phyloP scores from a whole-genome alignment of 2,797 vertebrate genomes.

The Carduelis carduelis region DNA sequence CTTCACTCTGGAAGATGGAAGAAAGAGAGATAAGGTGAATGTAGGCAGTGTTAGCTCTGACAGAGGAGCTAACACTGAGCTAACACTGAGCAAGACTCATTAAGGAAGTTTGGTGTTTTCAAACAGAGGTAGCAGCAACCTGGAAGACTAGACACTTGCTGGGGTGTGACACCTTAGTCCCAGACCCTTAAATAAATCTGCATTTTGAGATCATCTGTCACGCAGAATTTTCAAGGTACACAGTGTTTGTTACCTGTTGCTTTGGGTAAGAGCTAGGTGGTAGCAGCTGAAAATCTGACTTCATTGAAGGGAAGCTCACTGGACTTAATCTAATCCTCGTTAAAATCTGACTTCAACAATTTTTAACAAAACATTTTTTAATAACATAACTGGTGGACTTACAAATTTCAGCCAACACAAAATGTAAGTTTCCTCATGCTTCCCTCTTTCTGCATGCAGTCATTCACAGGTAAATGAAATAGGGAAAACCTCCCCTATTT shows the following conservation, averaged over 20 bases:
- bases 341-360: background rate
- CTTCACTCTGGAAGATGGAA: background rate
- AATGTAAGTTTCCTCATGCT: background rate
- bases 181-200: background rate
- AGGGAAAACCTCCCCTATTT: background rate
- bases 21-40: background rate
- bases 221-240: background rate
- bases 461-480: background rate
- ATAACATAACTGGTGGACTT: background rate
- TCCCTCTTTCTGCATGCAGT: background rate
- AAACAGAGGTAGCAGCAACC: background rate
- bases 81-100: background rate
- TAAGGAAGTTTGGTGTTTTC: background rate
- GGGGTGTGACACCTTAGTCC: background rate
- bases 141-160: background rate
- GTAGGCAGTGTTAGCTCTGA: fast-evolving
- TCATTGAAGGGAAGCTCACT: background rate
- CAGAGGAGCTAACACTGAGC: background rate
- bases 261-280: background rate
- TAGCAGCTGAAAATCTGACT: background rate
- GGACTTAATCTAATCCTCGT: background rate
- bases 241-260: background rate
- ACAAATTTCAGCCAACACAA: background rate
- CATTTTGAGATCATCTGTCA: background rate
- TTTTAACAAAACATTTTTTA: background rate